Percentiles rank a stretch among this genome's conserved stretches.
Evolutionary conservation across 2,113 vertebrate genomes (phyloP).

Genomic region (Tinamus guttatus): DNA sequence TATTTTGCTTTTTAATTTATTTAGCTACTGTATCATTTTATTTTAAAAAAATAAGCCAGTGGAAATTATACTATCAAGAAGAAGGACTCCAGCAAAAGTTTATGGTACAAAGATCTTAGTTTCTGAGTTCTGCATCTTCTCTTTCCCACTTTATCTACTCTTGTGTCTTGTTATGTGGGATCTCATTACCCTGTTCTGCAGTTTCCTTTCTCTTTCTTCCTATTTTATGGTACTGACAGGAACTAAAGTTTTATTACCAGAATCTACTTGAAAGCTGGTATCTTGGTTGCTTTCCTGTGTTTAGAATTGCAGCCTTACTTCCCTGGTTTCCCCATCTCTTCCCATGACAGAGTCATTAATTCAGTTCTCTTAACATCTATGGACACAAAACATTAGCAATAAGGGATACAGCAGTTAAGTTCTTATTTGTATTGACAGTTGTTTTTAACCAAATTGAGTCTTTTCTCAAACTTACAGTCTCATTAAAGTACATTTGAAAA

Average conservation of each 20-base stretch:
- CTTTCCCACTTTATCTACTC: background rate
- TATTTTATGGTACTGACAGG: background rate
- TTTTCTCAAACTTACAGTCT: slow-evolving; percentile 18
- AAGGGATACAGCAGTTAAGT: background rate
- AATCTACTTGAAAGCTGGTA: background rate
- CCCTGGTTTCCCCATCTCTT: background rate
- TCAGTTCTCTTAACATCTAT: background rate
- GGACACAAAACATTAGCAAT: slow-evolving; percentile 1
- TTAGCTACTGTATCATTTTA: background rate
- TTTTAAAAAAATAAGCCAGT: background rate
- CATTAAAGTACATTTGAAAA: slow-evolving; percentile 36
- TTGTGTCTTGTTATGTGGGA: background rate
- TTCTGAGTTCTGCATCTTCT: background rate
- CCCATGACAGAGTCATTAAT: background rate
- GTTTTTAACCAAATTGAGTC: slow-evolving; percentile 27
- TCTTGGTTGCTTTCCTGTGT: background rate
- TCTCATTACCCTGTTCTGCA: background rate
- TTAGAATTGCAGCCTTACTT: background rate
- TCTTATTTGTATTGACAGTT: background rate
- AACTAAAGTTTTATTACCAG: slow-evolving; percentile 19
- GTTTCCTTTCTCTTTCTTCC: background rate
- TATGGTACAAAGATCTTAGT: background rate
- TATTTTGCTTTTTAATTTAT: background rate
- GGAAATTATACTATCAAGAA: background rate
- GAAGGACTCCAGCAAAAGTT: background rate